These are phyloP conservation scores for Mastomys natalensis DNA, from an alignment of 2,113 vertebrate species.

Conservation along the genomic window DNA sequence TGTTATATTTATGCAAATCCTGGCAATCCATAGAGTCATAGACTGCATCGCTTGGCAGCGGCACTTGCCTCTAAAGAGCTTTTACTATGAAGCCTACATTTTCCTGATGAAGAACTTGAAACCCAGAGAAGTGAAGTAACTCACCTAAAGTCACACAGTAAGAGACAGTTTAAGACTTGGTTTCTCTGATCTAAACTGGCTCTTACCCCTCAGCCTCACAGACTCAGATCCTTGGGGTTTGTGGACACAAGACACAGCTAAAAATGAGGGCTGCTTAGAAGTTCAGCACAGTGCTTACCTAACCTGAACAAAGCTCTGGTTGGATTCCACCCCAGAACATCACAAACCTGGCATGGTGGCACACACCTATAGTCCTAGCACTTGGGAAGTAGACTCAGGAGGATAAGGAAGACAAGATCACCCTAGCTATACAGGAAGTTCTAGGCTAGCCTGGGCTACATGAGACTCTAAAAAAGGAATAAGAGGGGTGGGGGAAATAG, in stretches of 20 bases:
- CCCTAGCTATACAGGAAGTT: background rate
- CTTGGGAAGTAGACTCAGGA: background rate
- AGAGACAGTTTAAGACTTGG: background rate
- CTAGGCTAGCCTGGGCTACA: background rate
- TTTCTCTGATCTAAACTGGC: background rate
- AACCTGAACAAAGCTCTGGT: background rate
- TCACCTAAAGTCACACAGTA: background rate
- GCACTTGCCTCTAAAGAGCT: background rate
- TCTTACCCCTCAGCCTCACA: background rate
- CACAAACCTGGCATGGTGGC: background rate
- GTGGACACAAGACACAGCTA: background rate
- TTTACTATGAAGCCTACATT: background rate
- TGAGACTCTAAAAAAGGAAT: background rate
- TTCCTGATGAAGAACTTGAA: background rate
- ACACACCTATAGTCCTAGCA: background rate
- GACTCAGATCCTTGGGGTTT: background rate
- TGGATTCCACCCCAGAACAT: background rate
- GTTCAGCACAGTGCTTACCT: background rate
- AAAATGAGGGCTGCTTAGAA: background rate
- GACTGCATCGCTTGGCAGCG: background rate
- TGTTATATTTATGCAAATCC: slow-evolving; percentile 60
- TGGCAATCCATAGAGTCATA: slow-evolving; percentile 50
- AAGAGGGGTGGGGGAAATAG: fast-evolving
- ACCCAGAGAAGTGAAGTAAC: background rate
- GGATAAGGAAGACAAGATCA: background rate